Conservation (phyloP, 2,888 invertebrate genomes). For the Mesorhabditis belari region DNA sequence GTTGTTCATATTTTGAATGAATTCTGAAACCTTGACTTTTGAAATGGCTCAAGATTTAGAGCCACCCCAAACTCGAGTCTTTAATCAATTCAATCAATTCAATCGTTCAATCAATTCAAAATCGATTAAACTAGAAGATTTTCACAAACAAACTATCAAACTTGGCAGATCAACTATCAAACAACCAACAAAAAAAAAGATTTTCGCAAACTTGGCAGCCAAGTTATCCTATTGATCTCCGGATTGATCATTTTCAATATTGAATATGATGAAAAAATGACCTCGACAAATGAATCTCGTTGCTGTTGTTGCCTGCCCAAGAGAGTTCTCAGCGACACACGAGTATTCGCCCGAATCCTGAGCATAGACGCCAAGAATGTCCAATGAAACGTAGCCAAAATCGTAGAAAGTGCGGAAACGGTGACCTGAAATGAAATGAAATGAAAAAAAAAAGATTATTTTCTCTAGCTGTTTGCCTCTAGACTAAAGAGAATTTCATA, state of each 20-base stretch:
- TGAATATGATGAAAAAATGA: constrained; percentile 17
- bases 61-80: no score
- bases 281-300: constrained; percentile 41
- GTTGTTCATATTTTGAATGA: no score
- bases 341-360: constrained; percentile 72
- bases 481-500: no score
- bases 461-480: no score
- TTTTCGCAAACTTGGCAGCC: background rate
- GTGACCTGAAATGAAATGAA: constrained; percentile 35
- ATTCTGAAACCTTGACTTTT: background rate
- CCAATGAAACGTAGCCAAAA: constrained; percentile 52
- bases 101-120: no score
- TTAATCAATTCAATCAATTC: no score
- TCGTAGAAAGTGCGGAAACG: constrained; percentile 52
- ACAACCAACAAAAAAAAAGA: no score
- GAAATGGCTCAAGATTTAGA: no score
- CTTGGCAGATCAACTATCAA: background rate
- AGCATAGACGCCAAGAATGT: constrained; percentile 58
- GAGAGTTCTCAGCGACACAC: constrained; percentile 42
- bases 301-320: constrained; percentile 42
- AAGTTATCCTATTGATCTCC: background rate
- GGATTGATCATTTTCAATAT: background rate
- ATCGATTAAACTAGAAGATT: constrained; percentile 1
- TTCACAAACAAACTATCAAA: background rate
- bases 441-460: no score